Conservation (phyloP, 2,113 vertebrate species). For the Strix uralensis region DNA sequence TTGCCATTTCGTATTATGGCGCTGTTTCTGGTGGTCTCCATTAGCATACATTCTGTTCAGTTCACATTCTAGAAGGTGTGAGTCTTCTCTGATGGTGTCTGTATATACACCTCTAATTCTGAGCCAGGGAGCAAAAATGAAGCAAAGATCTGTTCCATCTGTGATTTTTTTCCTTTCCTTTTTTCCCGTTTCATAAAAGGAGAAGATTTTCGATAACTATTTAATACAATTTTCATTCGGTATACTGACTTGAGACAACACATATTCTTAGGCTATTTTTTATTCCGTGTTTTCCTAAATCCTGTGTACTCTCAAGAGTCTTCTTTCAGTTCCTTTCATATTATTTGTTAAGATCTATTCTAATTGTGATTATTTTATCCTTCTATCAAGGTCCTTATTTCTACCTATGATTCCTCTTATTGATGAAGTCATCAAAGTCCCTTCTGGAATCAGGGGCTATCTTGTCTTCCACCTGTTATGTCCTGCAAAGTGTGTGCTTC, state of each 20-base stretch:
- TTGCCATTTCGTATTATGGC: background rate
- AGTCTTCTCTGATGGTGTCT: background rate
- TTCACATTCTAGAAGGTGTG: background rate
- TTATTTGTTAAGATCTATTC: background rate
- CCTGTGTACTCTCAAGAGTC: background rate
- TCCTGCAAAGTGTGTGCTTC: background rate
- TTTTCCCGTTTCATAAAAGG: fast-evolving
- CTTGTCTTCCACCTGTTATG: background rate
- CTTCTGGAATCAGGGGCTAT: background rate
- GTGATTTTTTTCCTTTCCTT: background rate
- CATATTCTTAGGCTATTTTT: background rate
- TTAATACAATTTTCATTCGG: background rate
- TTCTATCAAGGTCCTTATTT: background rate
- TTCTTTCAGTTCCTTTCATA: background rate
- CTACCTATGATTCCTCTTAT: background rate
- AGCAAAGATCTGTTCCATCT: background rate
- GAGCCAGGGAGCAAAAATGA: background rate
- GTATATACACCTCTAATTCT: background rate
- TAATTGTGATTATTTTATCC: background rate
- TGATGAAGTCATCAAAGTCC: background rate
- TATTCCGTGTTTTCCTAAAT: background rate
- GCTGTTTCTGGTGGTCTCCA: background rate
- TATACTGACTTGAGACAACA: background rate
- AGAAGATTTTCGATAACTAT: background rate
- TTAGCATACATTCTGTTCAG: background rate